Conservation (phyloP, 2,888 invertebrate species). For the Drosophila leonis region DNA sequence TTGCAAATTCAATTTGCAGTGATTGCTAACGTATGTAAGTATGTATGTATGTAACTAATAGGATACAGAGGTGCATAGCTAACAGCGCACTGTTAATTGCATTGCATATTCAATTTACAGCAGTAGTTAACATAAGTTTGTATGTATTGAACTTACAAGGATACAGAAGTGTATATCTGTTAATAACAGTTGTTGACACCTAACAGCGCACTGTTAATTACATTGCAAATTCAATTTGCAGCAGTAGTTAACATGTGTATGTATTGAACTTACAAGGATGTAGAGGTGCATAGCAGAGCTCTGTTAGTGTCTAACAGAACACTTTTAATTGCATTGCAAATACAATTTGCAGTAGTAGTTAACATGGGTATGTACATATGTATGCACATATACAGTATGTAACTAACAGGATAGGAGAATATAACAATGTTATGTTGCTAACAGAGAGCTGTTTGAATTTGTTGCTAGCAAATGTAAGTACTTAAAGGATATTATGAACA, state of each 20-base stretch:
- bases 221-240: neutral
- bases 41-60: too few species aligned
- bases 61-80: neutral
- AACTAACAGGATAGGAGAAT: too few species aligned
- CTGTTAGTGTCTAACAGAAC: slow-evolving; percentile 8
- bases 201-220: neutral
- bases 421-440: neutral
- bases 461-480: too few species aligned
- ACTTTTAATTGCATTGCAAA: neutral
- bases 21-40: too few species aligned
- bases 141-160: neutral
- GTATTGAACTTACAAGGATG: neutral
- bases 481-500: too few species aligned
- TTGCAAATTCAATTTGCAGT: slow-evolving; percentile 4
- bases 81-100: neutral
- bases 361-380: neutral
- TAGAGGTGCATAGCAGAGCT: neutral
- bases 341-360: neutral
- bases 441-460: neutral
- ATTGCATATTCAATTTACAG: neutral
- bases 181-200: too few species aligned
- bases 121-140: too few species aligned
- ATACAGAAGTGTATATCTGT: neutral
- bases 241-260: neutral
- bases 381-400: too few species aligned